Conservation (phyloP, 37 sponge, comb jelly and placozoan genomes). For the Amphimedon queenslandica region DNA sequence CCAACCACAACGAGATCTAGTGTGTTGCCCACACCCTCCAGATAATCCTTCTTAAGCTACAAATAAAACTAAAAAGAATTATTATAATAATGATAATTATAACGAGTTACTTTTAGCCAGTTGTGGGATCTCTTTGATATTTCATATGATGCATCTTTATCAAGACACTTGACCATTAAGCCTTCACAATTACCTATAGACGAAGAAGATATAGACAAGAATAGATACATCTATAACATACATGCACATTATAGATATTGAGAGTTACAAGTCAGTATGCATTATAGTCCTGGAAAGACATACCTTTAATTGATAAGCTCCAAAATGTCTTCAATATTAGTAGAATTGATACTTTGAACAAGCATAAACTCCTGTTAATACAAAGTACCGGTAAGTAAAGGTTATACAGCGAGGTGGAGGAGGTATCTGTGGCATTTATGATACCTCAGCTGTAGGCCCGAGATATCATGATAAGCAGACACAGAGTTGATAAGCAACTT, state of each 20-base stretch:
- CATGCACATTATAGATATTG: not conserved
- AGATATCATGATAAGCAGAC: too few relatives aligned
- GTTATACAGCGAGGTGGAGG: too few relatives aligned
- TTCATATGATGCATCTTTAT: slow-evolving; percentile 93
- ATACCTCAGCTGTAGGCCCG: too few relatives aligned
- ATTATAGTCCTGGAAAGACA: not conserved
- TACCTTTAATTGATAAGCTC: slow-evolving; percentile 90
- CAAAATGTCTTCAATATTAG: slow-evolving; percentile 80
- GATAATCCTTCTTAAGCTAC: slow-evolving; percentile 97
- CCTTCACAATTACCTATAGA: slow-evolving; percentile 92
- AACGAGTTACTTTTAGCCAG: slow-evolving; percentile 98
- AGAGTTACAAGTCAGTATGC: not conserved
- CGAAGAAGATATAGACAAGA: not conserved
- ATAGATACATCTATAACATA: not conserved
- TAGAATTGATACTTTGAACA: slow-evolving; percentile 56
- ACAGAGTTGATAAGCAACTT: too few relatives aligned
- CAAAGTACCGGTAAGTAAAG: too few relatives aligned
- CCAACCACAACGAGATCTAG: slow-evolving; percentile 96
- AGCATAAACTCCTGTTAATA: slow-evolving; percentile 82
- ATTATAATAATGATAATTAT: too few relatives aligned
- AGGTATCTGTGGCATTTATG: too few relatives aligned
- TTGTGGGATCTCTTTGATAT: slow-evolving; percentile 95
- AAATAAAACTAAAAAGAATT: too few relatives aligned
- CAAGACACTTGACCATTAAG: slow-evolving; percentile 96
- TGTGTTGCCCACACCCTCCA: slow-evolving; percentile 96